Evolutionary conservation across 2,113 vertebrate species (phyloP).

Genomic region (Neogobius melanostomus): DNA sequence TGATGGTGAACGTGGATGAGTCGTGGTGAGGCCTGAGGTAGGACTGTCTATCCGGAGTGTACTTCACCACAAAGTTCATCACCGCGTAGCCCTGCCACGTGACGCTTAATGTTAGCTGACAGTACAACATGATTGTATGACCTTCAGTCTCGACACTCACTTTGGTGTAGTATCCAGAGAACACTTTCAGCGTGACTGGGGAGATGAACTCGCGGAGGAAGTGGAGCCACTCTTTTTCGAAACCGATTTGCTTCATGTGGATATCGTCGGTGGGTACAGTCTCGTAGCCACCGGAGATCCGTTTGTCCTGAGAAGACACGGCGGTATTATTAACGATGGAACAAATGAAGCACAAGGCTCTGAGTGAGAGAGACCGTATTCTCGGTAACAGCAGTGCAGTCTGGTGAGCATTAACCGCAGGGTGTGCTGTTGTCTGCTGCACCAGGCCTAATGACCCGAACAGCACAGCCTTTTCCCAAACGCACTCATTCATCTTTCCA

Average conservation of each 20-base stretch:
- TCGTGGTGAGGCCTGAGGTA: slow-evolving; percentile 93
- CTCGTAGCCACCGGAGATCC: slow-evolving; percentile 95
- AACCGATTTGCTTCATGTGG: slow-evolving; percentile 93
- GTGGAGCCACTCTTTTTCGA: slow-evolving; percentile 95
- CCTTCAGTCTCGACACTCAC: slow-evolving; percentile 61
- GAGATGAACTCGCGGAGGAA: slow-evolving; percentile 98
- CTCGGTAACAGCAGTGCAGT: slow-evolving; percentile 24
- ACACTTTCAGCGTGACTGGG: slow-evolving; percentile 92
- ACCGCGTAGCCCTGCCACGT: slow-evolving; percentile 83
- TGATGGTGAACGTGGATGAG: slow-evolving; percentile 97
- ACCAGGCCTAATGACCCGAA: slow-evolving; percentile 47
- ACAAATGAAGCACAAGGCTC: slow-evolving; percentile 37
- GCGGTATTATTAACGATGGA: slow-evolving; percentile 35
- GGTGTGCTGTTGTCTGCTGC: slow-evolving; percentile 30
- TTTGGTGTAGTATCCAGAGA: slow-evolving; percentile 97
- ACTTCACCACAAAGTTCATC: slow-evolving; percentile 98
- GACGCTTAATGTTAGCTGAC: slow-evolving; percentile 7
- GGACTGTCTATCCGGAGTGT: slow-evolving; percentile 87
- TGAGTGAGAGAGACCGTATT: slow-evolving; percentile 22
- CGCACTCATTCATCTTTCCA: slow-evolving; percentile 18
- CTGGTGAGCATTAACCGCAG: slow-evolving; percentile 32
- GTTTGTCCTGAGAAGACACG: slow-evolving; percentile 81
- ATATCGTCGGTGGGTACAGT: slow-evolving; percentile 98
- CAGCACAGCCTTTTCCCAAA: slow-evolving; percentile 24
- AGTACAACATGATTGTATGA: not conserved